Conservation (phyloP, 2,797 vertebrate species). For the Pseudotriccus pelzelni region DNA sequence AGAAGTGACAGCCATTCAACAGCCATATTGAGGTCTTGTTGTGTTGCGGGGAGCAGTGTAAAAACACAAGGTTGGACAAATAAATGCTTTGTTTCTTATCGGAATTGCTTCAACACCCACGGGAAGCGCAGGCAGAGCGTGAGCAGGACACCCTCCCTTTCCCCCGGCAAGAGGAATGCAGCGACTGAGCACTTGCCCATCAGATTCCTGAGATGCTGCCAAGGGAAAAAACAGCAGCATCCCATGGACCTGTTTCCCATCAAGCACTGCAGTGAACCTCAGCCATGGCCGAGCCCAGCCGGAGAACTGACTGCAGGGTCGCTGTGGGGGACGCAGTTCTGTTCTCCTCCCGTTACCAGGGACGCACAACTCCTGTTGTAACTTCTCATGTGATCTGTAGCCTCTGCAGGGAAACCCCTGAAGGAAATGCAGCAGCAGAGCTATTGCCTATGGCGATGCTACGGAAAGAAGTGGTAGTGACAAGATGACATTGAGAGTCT, state of each 20-base stretch:
- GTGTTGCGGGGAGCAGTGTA: not conserved
- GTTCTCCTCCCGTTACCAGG: not conserved
- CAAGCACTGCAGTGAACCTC: rapidly evolving
- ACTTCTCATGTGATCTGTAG: not conserved
- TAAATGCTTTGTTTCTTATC: slow-evolving; percentile 6
- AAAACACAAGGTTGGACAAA: not conserved
- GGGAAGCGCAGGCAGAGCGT: rapidly evolving
- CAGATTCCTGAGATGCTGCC: not conserved
- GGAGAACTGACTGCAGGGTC: not conserved
- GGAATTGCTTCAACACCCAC: not conserved
- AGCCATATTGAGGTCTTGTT: not conserved
- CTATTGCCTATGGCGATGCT: slow-evolving; percentile 4
- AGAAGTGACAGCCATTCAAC: not conserved
- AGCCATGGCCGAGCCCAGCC: not conserved
- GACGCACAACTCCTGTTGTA: not conserved
- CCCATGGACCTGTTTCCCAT: not conserved
- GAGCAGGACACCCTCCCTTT: not conserved
- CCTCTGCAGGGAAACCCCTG: not conserved
- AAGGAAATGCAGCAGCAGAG: slow-evolving; percentile 30
- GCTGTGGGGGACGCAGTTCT: not conserved
- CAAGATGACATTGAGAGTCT: slow-evolving; percentile 61
- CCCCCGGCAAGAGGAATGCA: not conserved
- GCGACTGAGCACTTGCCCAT: not conserved
- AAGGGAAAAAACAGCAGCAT: not conserved
- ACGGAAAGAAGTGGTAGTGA: slow-evolving; percentile 46